Conservation (phyloP, 2,113 vertebrate genomes). For the Castor canadensis region DNA sequence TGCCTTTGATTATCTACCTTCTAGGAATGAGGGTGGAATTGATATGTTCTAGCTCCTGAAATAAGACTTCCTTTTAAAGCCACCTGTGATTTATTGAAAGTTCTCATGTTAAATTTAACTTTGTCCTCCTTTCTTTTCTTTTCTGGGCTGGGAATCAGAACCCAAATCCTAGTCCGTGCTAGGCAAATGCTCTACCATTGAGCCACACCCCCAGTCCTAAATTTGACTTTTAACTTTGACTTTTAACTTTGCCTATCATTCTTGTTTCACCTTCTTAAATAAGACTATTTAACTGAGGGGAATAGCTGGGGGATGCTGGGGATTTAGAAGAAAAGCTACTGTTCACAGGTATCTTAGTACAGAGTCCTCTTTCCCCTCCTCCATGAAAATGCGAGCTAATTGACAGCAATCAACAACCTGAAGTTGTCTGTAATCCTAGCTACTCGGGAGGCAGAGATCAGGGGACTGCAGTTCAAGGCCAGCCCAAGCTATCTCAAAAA, state of each 20-base stretch:
- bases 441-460: too few relatives aligned
- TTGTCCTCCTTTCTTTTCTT: too few relatives aligned
- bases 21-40: too few relatives aligned
- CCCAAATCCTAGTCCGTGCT: too few relatives aligned
- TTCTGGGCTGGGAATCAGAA: too few relatives aligned
- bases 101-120: not conserved
- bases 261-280: constrained; percentile 28
- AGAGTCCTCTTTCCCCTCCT: not conserved
- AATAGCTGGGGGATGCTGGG: not conserved
- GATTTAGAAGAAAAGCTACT: not conserved
- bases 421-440: too few relatives aligned
- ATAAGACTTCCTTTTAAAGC: too few relatives aligned
- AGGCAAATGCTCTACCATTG: too few relatives aligned
- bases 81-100: not conserved
- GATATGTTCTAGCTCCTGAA: too few relatives aligned
- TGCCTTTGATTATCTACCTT: not conserved
- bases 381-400: not conserved
- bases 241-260: not conserved
- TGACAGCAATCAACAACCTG: too few relatives aligned
- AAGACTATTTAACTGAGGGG: not conserved
- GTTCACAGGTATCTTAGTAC: not conserved
- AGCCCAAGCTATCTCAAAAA: too few relatives aligned
- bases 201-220: not conserved
- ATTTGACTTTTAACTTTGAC: not conserved
- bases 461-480: too few relatives aligned